These are phyloP conservation scores for Sebastes hubbsi DNA, from an alignment of 2,797 vertebrate species.

Conservation along the genomic window DNA sequence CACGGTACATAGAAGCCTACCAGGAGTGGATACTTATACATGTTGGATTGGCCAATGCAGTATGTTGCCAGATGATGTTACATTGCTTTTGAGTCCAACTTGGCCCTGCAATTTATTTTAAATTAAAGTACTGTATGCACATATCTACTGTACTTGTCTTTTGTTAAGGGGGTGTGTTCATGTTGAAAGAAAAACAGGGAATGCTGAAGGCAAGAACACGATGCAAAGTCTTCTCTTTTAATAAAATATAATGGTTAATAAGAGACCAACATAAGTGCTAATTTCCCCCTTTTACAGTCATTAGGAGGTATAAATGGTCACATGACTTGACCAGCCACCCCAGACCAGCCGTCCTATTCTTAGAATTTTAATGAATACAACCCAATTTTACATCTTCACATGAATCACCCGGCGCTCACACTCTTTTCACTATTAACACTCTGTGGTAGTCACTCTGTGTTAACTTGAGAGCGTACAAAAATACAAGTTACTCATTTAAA, in stretches of 20 bases:
- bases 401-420: constrained; percentile 25
- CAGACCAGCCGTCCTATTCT: constrained; percentile 46
- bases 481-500: constrained; percentile 25
- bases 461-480: constrained; percentile 12
- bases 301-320: constrained; percentile 31
- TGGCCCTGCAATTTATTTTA: neutral
- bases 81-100: neutral
- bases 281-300: neutral
- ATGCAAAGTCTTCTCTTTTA: neutral
- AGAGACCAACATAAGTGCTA: neutral
- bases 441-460: constrained; percentile 14
- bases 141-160: neutral
- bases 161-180: neutral
- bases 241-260: constrained; percentile 6
- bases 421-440: constrained; percentile 19
- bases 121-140: neutral
- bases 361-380: constrained; percentile 51
- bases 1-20: neutral
- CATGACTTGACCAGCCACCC: constrained; percentile 19
- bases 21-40: neutral
- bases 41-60: neutral
- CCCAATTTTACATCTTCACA: constrained; percentile 38
- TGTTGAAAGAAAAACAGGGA: neutral
- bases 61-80: neutral
- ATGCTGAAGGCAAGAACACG: neutral